Percentiles rank a stretch among this genome's conserved stretches.
These are phyloP conservation scores for Adela reaumurella DNA, from an alignment of 2,888 invertebrate species.

Conservation along the genomic window DNA sequence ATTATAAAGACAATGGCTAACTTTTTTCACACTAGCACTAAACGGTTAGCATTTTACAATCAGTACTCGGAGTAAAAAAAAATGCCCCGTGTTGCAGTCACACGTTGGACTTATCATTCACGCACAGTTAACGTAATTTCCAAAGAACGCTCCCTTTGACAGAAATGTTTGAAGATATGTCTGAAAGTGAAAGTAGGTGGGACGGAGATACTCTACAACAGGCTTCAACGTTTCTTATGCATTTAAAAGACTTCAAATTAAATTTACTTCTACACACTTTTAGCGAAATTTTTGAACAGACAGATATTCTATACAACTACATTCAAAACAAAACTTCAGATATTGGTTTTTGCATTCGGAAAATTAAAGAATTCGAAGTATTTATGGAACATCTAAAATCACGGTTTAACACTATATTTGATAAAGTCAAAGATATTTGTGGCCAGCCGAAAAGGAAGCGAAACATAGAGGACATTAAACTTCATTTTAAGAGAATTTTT, in stretches of 20 bases:
- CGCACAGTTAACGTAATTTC: conserved; percentile 7
- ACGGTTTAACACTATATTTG: neutral
- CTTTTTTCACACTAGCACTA: conserved; percentile 18
- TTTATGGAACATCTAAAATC: neutral
- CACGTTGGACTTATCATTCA: conserved; percentile 7
- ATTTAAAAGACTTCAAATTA: conserved; percentile 3
- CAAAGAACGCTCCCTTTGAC: neutral
- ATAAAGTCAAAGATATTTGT: neutral
- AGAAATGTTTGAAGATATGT: neutral
- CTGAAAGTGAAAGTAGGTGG: conserved; percentile 4
- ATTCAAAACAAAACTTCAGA: neutral
- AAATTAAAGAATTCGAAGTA: conserved; percentile 3
- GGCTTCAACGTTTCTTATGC: neutral
- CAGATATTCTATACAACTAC: conserved; percentile 1
- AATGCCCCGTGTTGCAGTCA: conserved; percentile 1
- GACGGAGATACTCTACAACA: conserved; percentile 5
- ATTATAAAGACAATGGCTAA: conserved; percentile 14
- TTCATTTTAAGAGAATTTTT: neutral
- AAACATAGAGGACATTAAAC: neutral
- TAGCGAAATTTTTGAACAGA: conserved; percentile 2
- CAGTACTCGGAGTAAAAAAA: conserved; percentile 2
- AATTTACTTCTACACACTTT: conserved; percentile 2
- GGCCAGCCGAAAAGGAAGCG: conserved; percentile 4
- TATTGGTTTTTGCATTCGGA: neutral
- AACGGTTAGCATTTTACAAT: conserved; percentile 11